Conservation (phyloP, 2,113 vertebrate genomes). For the Camelus bactrianus region DNA sequence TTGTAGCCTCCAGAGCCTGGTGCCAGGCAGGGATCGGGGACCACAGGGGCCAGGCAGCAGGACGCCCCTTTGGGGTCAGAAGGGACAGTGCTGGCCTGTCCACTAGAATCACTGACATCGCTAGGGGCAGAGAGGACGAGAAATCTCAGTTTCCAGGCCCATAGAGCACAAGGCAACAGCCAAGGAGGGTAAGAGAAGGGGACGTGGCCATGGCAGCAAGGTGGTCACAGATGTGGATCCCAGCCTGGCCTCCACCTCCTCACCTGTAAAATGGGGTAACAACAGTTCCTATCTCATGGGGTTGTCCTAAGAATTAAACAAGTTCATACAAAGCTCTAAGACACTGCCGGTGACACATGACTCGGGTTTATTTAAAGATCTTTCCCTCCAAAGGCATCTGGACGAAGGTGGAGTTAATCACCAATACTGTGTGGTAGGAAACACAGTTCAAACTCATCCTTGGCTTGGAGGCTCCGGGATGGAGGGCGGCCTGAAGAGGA, state of each 20-base stretch:
- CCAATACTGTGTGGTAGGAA: accelerated
- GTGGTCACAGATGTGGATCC: background rate
- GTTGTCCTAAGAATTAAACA: no score
- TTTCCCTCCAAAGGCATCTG: background rate
- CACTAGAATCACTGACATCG: background rate
- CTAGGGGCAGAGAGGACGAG: background rate
- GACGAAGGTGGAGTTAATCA: background rate
- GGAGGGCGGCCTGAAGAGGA: background rate
- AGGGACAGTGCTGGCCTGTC: background rate
- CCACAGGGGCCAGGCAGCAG: background rate
- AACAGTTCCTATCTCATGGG: background rate
- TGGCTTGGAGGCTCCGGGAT: background rate
- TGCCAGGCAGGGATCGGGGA: background rate
- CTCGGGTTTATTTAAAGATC: background rate
- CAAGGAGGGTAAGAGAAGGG: background rate
- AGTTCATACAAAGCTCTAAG: background rate
- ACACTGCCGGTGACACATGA: background rate
- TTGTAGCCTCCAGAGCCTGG: background rate
- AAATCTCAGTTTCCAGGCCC: background rate
- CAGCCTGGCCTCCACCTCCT: background rate
- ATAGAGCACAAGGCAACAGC: background rate
- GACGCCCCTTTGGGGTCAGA: background rate
- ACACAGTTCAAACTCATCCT: background rate
- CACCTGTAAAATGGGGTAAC: background rate
- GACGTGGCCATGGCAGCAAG: accelerated